These are phyloP conservation scores for Adelges cooleyi DNA, from an alignment of 1,140 invertebrate genomes.

Conservation along the genomic window DNA sequence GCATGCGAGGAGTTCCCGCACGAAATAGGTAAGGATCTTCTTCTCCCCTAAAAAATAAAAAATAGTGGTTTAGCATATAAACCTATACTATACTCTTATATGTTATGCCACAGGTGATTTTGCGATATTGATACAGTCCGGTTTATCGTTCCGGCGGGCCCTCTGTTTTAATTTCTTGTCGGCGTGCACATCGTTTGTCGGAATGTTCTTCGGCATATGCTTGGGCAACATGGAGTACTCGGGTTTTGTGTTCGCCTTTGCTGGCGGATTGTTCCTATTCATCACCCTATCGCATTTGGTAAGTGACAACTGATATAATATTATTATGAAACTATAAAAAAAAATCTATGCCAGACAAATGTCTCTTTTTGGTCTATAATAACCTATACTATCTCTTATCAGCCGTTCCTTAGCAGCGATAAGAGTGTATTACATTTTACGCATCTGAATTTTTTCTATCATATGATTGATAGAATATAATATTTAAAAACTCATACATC, in stretches of 20 bases:
- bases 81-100: too few relatives aligned
- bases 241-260: constrained; percentile 65
- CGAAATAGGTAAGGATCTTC: constrained; percentile 47
- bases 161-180: constrained; percentile 62
- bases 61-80: too few relatives aligned
- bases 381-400: too few relatives aligned
- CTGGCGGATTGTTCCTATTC: constrained; percentile 69
- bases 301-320: constrained; percentile 21
- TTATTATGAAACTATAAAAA: too few relatives aligned
- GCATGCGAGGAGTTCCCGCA: constrained; percentile 74
- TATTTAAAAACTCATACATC: too few relatives aligned
- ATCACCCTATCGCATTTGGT: constrained; percentile 70
- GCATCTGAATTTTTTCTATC: too few relatives aligned
- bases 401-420: too few relatives aligned
- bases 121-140: constrained; percentile 61
- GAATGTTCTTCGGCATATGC: constrained; percentile 58
- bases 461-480: too few relatives aligned
- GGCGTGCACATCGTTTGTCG: constrained; percentile 60
- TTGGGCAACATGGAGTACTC: constrained; percentile 56
- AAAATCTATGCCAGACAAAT: too few relatives aligned
- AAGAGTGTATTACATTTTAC: too few relatives aligned
- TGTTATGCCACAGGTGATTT: constrained; percentile 50
- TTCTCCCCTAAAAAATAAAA: too few relatives aligned
- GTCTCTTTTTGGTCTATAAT: too few relatives aligned
- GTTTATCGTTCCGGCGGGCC: constrained; percentile 57